phyloP scores from a whole-genome alignment of 1,140 invertebrate genomes.

The Drosophila athabasca region DNA sequence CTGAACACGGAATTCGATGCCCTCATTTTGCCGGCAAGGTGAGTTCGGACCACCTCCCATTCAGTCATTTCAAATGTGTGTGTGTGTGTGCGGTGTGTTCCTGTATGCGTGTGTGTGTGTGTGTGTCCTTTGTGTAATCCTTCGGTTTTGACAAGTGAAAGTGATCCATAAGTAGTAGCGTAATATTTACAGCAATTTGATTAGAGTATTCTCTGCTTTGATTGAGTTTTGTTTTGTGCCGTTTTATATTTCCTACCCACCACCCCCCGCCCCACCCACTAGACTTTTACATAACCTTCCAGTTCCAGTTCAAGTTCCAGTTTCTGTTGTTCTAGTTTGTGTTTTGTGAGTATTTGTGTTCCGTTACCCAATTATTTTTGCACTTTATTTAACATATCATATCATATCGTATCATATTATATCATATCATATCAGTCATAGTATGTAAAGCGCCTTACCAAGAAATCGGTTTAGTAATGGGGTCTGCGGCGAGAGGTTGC shows the following conservation, averaged over 20 bases:
- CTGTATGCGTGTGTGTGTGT: constrained; percentile 16
- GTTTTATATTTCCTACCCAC: constrained; percentile 30
- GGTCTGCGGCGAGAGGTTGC: constrained; percentile 8
- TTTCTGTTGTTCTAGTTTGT: constrained; percentile 13
- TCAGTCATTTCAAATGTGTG: constrained; percentile 7
- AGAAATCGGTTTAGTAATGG: not conserved
- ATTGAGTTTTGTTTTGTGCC: constrained; percentile 45
- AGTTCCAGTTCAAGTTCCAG: constrained; percentile 28
- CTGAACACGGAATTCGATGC: constrained; percentile 94
- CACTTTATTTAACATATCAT: constrained; percentile 16
- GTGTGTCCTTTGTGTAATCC: constrained; percentile 37
- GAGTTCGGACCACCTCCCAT: constrained; percentile 56
- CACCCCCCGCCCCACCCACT: not conserved
- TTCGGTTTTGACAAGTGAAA: constrained; percentile 47
- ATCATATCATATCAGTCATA: not conserved
- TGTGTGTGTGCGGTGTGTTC: constrained; percentile 18
- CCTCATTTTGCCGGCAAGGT: constrained; percentile 95
- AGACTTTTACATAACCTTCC: constrained; percentile 14
- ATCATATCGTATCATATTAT: not conserved
- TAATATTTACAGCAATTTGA: constrained; percentile 69
- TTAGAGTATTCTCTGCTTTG: constrained; percentile 57
- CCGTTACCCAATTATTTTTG: constrained; percentile 3
- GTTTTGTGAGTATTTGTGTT: constrained; percentile 17
- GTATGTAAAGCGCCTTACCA: too few relatives aligned
- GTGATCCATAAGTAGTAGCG: constrained; percentile 64